Evolutionary conservation across 2,113 vertebrate genomes (phyloP).

Genomic region (Menidia beryllina): DNA sequence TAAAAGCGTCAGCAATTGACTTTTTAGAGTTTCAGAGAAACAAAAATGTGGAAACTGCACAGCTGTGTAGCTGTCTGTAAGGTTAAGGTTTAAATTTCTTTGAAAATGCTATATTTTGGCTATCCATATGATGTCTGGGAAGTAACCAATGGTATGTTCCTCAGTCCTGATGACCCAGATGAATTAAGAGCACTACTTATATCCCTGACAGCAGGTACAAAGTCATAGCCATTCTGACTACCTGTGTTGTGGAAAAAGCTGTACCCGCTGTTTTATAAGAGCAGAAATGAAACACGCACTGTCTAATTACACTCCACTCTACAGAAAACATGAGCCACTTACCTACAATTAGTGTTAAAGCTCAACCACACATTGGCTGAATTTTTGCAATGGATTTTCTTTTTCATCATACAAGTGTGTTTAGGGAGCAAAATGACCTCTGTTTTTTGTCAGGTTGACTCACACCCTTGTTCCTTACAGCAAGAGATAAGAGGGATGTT

Average conservation of each 20-base stretch:
- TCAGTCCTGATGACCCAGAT: too few relatives aligned
- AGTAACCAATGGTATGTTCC: too few relatives aligned
- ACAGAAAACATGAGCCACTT: constrained; percentile 52
- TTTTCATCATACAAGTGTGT: constrained; percentile 42
- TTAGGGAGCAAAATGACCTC: constrained; percentile 46
- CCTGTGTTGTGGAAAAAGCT: constrained; percentile 22
- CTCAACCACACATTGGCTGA: constrained; percentile 28
- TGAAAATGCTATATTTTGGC: too few relatives aligned
- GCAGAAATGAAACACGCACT: constrained; percentile 34
- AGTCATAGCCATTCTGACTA: too few relatives aligned
- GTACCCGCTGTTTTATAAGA: constrained; percentile 39
- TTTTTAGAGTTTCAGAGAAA: too few relatives aligned
- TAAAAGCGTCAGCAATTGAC: too few relatives aligned
- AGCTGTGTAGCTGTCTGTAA: too few relatives aligned
- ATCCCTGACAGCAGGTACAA: too few relatives aligned
- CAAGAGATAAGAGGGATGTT: constrained; percentile 55
- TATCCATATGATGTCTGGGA: too few relatives aligned
- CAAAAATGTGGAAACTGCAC: too few relatives aligned
- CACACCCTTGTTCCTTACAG: constrained; percentile 49
- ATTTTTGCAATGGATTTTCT: constrained; percentile 48
- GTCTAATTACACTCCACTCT: constrained; percentile 52
- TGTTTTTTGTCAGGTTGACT: constrained; percentile 43
- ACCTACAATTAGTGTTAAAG: constrained; percentile 47
- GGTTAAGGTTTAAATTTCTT: too few relatives aligned
- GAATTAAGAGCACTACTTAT: too few relatives aligned